A percentile compares a stretch with the other conserved stretches of the same genome.
Conservation (phyloP, 2,888 invertebrate species). For the Eueremaeus valkanovi region DNA sequence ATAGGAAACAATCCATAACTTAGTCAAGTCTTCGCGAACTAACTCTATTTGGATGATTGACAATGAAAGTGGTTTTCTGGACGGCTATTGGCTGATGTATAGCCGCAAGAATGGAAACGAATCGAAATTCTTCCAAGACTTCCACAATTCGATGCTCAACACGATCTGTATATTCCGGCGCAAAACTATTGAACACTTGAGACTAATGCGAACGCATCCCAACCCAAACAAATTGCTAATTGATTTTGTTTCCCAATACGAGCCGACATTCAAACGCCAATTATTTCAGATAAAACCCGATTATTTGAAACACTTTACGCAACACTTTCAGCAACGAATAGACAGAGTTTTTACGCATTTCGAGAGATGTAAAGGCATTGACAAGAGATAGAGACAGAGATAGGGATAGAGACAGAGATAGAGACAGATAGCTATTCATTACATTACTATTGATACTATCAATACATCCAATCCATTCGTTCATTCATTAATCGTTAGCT, state of each 20-base stretch:
- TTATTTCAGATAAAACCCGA: conserved; percentile 25
- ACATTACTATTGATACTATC: no score
- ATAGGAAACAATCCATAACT: conserved; percentile 52
- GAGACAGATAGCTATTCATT: neutral
- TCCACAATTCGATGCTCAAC: conserved; percentile 51
- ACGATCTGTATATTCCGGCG: conserved; percentile 52
- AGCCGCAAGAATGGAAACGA: conserved; percentile 40
- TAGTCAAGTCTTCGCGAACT: conserved; percentile 50
- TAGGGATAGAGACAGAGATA: no score
- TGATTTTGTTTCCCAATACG: conserved; percentile 27
- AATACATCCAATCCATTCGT: neutral
- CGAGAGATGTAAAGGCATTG: conserved; percentile 20
- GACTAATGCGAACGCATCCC: conserved; percentile 13
- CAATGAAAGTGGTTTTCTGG: conserved; percentile 54
- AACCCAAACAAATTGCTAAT: conserved; percentile 24
- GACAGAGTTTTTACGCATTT: neutral
- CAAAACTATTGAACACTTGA: conserved; percentile 48
- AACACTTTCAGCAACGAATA: conserved; percentile 26
- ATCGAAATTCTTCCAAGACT: conserved; percentile 49
- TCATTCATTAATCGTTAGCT: no score
- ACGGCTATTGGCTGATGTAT: conserved; percentile 52
- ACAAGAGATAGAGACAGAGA: no score
- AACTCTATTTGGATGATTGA: conserved; percentile 54
- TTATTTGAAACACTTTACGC: conserved; percentile 24
- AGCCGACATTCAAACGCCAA: conserved; percentile 11